These are phyloP conservation scores for Ctenicera cuprea DNA, from an alignment of 2,888 invertebrate species.

Conservation along the genomic window DNA sequence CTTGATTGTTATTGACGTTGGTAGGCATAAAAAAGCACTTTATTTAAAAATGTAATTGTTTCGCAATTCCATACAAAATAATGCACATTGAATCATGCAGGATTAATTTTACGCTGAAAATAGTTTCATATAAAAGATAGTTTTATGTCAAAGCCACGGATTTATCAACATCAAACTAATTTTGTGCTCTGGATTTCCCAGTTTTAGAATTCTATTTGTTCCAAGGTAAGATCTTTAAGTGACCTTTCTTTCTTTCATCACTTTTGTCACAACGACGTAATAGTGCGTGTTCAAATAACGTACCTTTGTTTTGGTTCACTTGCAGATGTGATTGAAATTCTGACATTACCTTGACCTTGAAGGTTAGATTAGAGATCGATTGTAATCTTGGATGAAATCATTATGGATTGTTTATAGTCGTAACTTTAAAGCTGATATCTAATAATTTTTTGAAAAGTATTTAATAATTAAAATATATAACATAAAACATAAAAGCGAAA, in stretches of 20 bases:
- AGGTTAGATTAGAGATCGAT: conserved; percentile 5
- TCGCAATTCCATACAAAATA: too few relatives aligned
- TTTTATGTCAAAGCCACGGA: too few relatives aligned
- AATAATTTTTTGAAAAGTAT: too few relatives aligned
- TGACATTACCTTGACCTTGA: conserved; percentile 1
- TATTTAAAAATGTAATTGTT: too few relatives aligned
- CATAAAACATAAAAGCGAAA: too few relatives aligned
- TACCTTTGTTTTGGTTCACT: not conserved
- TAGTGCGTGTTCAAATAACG: not conserved
- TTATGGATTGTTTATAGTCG: not conserved
- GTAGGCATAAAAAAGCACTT: too few relatives aligned
- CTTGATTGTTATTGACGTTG: too few relatives aligned
- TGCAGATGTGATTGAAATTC: not conserved
- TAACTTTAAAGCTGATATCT: not conserved
- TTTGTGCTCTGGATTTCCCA: not conserved
- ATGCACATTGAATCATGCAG: too few relatives aligned
- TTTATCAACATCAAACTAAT: not conserved
- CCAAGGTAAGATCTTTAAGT: not conserved
- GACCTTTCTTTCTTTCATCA: not conserved
- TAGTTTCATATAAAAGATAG: too few relatives aligned
- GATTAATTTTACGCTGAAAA: too few relatives aligned
- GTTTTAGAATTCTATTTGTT: not conserved
- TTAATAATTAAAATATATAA: too few relatives aligned
- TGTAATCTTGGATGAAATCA: not conserved
- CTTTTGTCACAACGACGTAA: not conserved